phyloP scores from a whole-genome alignment of 2,888 invertebrate genomes.

The Euclidia mi region DNA sequence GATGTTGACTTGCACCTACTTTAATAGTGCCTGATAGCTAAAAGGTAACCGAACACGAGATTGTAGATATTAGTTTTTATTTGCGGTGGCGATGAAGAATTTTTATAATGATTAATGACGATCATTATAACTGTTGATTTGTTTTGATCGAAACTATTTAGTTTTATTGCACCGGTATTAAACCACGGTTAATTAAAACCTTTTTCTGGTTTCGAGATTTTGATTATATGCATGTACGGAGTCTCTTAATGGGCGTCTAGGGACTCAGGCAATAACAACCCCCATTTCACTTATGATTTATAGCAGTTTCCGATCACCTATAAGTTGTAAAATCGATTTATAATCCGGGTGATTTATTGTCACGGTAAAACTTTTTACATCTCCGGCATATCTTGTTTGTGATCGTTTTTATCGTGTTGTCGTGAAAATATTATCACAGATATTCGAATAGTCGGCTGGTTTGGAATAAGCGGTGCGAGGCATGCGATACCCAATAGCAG shows the following conservation, averaged over 20 bases:
- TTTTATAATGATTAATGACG: slow-evolving; percentile 72
- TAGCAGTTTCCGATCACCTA: slow-evolving; percentile 75
- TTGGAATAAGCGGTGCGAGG: slow-evolving; percentile 66
- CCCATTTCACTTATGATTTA: slow-evolving; percentile 82
- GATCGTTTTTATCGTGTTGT: slow-evolving; percentile 43
- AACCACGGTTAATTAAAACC: slow-evolving; percentile 61
- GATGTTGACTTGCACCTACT: slow-evolving; percentile 67
- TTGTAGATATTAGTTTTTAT: slow-evolving; percentile 67
- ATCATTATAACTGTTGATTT: slow-evolving; percentile 72
- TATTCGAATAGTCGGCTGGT: slow-evolving; percentile 44
- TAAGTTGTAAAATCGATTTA: slow-evolving; percentile 83
- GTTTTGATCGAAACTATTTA: slow-evolving; percentile 71
- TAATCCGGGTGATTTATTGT: slow-evolving; percentile 84
- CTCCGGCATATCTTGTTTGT: slow-evolving; percentile 58
- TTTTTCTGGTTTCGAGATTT: slow-evolving; percentile 31
- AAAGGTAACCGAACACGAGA: slow-evolving; percentile 65
- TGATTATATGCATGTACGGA: slow-evolving; percentile 48
- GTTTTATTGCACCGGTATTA: slow-evolving; percentile 64
- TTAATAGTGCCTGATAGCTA: slow-evolving; percentile 58
- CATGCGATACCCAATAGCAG: slow-evolving; percentile 80
- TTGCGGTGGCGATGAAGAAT: slow-evolving; percentile 67
- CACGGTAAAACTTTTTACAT: slow-evolving; percentile 79
- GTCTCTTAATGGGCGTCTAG: slow-evolving; percentile 68
- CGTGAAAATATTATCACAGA: slow-evolving; percentile 48
- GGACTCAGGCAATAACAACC: slow-evolving; percentile 66